Conservation (phyloP, 1,140 invertebrate genomes). For the Reticulitermes speratus region DNA sequence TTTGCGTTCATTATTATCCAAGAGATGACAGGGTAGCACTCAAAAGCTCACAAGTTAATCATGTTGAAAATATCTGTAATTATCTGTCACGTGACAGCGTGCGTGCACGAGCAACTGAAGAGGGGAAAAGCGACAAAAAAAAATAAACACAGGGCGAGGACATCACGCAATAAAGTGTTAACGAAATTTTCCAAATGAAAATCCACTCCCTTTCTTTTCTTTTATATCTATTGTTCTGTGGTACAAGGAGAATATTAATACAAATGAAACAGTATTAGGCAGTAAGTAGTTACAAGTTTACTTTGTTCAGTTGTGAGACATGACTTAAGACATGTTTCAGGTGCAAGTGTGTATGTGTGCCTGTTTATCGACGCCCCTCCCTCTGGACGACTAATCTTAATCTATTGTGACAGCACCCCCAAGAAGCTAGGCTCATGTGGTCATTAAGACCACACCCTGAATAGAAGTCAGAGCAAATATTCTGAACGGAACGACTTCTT, state of each 20-base stretch:
- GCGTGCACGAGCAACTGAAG: neutral
- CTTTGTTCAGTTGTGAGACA: too few relatives aligned
- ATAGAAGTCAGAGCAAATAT: neutral
- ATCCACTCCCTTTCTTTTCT: neutral
- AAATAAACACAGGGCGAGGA: neutral
- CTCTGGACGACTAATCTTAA: neutral
- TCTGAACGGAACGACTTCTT: neutral
- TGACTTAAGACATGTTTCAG: neutral
- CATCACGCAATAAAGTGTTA: neutral
- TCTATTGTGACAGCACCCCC: neutral
- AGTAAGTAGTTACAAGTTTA: neutral
- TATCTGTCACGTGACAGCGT: neutral
- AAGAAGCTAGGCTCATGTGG: neutral
- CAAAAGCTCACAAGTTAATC: neutral
- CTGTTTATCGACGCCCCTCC: neutral
- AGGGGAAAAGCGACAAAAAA: neutral
- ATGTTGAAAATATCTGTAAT: neutral
- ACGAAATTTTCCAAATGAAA: neutral
- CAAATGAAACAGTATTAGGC: neutral
- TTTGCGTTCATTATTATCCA: neutral
- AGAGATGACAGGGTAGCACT: neutral
- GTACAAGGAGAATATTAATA: neutral
- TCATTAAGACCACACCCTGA: neutral
- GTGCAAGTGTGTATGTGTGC: neutral
- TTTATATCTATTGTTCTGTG: neutral